Percentiles rank a stretch among this genome's conserved stretches.
These are phyloP conservation scores for Stenchaetothrips biformis DNA, from an alignment of 2,888 invertebrate genomes.

Conservation along the genomic window DNA sequence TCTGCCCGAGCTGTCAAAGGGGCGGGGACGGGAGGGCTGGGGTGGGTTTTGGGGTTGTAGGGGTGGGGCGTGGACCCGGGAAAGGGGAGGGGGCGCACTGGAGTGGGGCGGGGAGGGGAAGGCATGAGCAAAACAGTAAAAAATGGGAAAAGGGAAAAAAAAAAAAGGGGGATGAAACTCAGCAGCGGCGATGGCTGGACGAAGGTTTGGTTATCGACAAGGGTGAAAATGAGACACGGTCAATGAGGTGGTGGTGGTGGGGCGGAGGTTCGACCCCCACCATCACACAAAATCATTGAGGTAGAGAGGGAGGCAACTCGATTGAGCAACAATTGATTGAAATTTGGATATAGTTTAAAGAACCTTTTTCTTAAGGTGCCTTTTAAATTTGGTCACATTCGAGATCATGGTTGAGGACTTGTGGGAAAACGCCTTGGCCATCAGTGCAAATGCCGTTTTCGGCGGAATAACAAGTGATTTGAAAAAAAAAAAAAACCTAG, in stretches of 20 bases:
- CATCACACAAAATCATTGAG: conserved; percentile 31
- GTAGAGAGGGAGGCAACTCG: conserved; percentile 36
- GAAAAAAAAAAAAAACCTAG: conserved; percentile 43
- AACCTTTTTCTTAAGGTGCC: too few relatives aligned
- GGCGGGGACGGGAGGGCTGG: too few relatives aligned
- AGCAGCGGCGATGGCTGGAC: conserved; percentile 26
- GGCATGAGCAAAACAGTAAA: conserved; percentile 18
- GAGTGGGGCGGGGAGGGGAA: conserved; percentile 25
- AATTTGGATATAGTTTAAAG: too few relatives aligned
- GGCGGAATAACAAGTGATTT: conserved; percentile 86
- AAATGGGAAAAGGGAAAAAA: neutral
- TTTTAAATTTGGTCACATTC: too few relatives aligned
- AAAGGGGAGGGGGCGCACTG: conserved; percentile 33
- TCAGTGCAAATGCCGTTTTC: conserved; percentile 78
- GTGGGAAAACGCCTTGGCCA: too few relatives aligned
- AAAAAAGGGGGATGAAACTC: neutral
- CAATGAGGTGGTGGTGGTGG: too few relatives aligned
- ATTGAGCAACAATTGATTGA: conserved; percentile 52
- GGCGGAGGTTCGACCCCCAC: too few relatives aligned
- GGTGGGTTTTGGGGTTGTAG: too few relatives aligned
- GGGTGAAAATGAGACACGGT: too few relatives aligned
- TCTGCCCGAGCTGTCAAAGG: too few relatives aligned
- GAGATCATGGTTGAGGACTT: too few relatives aligned
- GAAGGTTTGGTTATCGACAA: conserved; percentile 9
- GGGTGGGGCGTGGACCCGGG: conserved; percentile 39